Percentiles rank a stretch among this genome's conserved stretches.
These are phyloP conservation scores for Aegithalos caudatus DNA, from an alignment of 2,113 vertebrate species.

Conservation along the genomic window DNA sequence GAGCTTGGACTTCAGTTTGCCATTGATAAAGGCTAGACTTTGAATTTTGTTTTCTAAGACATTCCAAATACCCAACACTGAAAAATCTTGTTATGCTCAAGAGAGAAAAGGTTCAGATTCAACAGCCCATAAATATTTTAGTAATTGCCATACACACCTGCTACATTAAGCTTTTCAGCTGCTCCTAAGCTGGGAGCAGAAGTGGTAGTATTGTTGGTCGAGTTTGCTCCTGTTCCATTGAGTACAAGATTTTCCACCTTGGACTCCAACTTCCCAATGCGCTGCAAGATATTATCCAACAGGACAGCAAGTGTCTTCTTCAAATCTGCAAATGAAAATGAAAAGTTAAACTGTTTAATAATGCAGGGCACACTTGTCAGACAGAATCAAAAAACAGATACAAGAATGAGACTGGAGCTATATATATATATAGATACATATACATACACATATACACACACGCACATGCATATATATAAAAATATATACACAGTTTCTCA, in stretches of 20 bases:
- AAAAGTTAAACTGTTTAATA: neutral
- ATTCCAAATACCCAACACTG: neutral
- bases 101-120: neutral
- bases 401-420: neutral
- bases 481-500: neutral
- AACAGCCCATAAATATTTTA: neutral
- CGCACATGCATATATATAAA: accelerated
- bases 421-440: neutral
- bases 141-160: slow-evolving; percentile 76
- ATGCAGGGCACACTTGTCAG: neutral
- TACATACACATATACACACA: accelerated
- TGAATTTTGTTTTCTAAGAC: neutral
- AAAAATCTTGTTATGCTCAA: neutral
- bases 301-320: slow-evolving; percentile 98
- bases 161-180: slow-evolving; percentile 92
- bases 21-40: neutral
- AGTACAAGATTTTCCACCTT: slow-evolving; percentile 94
- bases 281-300: slow-evolving; percentile 95
- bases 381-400: neutral
- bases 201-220: slow-evolving; percentile 86
- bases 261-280: slow-evolving; percentile 93
- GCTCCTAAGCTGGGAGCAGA: slow-evolving; percentile 79
- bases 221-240: slow-evolving; percentile 89
- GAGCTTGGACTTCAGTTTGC: neutral
- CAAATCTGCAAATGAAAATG: slow-evolving; percentile 79